Evolutionary conservation across 2,113 vertebrate genomes (phyloP).

Genomic region (Zosterops pallidus): DNA sequence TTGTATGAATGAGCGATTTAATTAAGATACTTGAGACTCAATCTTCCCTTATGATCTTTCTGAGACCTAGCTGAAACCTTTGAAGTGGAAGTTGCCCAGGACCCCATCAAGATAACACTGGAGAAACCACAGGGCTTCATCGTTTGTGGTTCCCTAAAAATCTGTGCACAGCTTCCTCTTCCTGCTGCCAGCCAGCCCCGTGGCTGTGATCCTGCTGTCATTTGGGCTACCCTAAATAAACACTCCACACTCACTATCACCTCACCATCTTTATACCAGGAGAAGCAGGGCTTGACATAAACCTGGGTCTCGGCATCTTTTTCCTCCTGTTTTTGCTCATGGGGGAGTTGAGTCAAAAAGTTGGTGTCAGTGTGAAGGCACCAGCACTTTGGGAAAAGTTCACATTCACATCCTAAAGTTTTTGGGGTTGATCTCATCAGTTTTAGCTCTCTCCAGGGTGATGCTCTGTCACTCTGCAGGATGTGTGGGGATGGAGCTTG

Average conservation of each 20-base stretch:
- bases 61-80: not conserved
- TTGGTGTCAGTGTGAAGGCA: not conserved
- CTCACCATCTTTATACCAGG: not conserved
- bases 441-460: not conserved
- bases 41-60: slow-evolving; percentile 35
- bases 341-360: not conserved
- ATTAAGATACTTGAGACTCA: slow-evolving; percentile 14
- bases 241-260: not conserved
- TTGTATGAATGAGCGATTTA: slow-evolving; percentile 33
- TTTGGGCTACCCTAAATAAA: slow-evolving; percentile 7
- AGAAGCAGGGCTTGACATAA: not conserved
- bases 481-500: not conserved
- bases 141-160: slow-evolving; percentile 31
- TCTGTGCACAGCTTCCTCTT: slow-evolving; percentile 30
- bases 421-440: not conserved
- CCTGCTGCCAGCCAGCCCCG: not conserved
- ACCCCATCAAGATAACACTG: slow-evolving; percentile 17
- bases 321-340: not conserved
- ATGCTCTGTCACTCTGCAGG: not conserved
- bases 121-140: not conserved
- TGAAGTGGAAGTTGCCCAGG: slow-evolving; percentile 42
- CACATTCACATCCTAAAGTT: not conserved
- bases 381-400: not conserved
- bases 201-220: not conserved
- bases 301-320: not conserved